Evolutionary conservation across 2,888 invertebrate genomes (phyloP).

Genomic region (Drosophila koepferae): DNA sequence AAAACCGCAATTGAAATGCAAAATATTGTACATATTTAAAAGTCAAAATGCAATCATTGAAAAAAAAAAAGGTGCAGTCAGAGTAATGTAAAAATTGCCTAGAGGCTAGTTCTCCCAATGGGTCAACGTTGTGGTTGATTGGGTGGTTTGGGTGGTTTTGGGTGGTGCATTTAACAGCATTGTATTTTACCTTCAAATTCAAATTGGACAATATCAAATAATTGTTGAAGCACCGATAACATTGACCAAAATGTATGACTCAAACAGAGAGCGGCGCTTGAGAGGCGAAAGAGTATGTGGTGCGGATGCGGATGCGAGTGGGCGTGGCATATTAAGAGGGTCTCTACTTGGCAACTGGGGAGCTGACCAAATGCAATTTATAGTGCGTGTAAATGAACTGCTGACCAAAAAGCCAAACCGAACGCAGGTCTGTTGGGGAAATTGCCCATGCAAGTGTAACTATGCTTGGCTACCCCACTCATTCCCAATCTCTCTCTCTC

Average conservation of each 20-base stretch:
- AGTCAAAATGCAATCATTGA: constrained; percentile 70
- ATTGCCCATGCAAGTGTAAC: constrained; percentile 36
- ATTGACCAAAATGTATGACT: constrained; percentile 48
- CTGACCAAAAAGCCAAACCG: constrained; percentile 65
- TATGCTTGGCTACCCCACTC: neutral
- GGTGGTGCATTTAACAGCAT: neutral
- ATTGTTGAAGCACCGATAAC: constrained; percentile 70
- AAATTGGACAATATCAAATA: constrained; percentile 65
- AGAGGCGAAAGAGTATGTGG: neutral
- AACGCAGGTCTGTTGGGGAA: constrained; percentile 55
- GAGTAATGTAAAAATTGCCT: constrained; percentile 25
- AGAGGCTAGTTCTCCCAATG: constrained; percentile 8
- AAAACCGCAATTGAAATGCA: constrained; percentile 76
- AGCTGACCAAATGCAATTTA: constrained; percentile 61
- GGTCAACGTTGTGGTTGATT: neutral
- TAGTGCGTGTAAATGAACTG: constrained; percentile 66
- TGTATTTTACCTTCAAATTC: constrained; percentile 42
- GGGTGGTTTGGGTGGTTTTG: neutral
- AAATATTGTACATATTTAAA: constrained; percentile 68
- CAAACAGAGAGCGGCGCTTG: constrained; percentile 7
- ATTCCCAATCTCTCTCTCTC: neutral
- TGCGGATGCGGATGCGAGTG: too few relatives aligned
- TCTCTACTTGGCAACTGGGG: constrained; percentile 1
- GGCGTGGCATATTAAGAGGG: constrained; percentile 1
- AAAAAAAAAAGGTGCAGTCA: constrained; percentile 59